Percentiles rank a stretch among this genome's conserved stretches.
phyloP scores from a whole-genome alignment of 2,888 invertebrate species.

The Drosophila nigricruria region DNA sequence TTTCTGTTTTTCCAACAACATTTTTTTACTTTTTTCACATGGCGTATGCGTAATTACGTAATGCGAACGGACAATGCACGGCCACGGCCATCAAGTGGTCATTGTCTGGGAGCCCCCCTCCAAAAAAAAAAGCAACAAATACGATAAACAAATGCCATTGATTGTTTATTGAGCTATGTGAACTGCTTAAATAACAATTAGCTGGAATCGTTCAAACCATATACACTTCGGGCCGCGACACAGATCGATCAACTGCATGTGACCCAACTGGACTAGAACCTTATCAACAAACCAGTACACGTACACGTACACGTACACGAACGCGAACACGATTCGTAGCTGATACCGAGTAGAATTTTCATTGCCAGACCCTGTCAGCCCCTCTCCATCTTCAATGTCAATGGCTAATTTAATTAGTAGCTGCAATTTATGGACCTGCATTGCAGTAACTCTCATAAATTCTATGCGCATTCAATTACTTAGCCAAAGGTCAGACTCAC shows the following conservation, averaged over 20 bases:
- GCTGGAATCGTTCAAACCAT: conserved; percentile 40
- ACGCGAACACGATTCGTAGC: conserved; percentile 52
- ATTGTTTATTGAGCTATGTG: conserved; percentile 60
- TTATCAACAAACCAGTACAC: conserved; percentile 63
- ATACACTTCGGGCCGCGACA: conserved; percentile 6
- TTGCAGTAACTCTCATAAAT: conserved; percentile 64
- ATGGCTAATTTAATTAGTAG: conserved; percentile 64
- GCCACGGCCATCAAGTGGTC: conserved; percentile 60
- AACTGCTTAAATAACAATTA: conserved; percentile 72
- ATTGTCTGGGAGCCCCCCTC: conserved; percentile 25
- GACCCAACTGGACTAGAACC: conserved; percentile 37
- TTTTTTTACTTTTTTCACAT: conserved; percentile 39
- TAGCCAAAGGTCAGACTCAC: conserved; percentile 54
- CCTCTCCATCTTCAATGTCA: conserved; percentile 10
- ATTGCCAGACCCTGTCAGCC: conserved; percentile 33
- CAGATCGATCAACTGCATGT: conserved; percentile 69
- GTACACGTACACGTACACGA: conserved; percentile 21
- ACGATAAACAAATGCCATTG: conserved; percentile 54
- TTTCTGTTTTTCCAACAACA: background rate
- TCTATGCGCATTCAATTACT: conserved; percentile 67
- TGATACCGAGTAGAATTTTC: conserved; percentile 49
- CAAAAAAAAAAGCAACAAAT: conserved; percentile 5
- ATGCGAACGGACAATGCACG: conserved; percentile 32
- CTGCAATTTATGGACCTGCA: conserved; percentile 67
- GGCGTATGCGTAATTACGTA: conserved; percentile 69